Percentiles rank a stretch among this genome's conserved stretches.
Conservation (phyloP, 2,797 vertebrate genomes). For the Leptodactylus fallax region DNA sequence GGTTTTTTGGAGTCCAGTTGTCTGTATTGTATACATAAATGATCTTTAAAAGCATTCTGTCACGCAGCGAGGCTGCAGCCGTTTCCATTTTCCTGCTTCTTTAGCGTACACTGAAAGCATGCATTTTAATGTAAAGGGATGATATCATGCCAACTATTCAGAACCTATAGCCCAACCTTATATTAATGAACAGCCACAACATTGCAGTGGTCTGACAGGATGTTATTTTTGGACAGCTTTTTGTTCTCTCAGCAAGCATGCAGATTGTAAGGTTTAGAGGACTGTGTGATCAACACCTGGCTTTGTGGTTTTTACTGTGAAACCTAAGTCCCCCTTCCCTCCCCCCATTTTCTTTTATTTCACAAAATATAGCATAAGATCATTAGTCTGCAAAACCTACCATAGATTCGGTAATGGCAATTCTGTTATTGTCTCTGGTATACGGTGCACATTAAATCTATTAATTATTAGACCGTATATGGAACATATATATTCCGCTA, state of each 20-base stretch:
- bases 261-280: neutral
- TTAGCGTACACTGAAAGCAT: conserved; percentile 63
- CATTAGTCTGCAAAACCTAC: neutral
- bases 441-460: too few relatives aligned
- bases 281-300: neutral
- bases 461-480: too few relatives aligned
- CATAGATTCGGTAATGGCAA: too few relatives aligned
- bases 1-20: conserved; percentile 64
- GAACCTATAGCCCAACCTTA: conserved; percentile 28
- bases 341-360: neutral
- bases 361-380: neutral
- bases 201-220: conserved; percentile 63
- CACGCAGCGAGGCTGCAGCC: conserved; percentile 54
- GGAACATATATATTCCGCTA: neutral
- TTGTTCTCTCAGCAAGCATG: neutral
- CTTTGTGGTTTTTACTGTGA: too few relatives aligned
- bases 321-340: neutral
- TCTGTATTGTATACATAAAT: conserved; percentile 67
- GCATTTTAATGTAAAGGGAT: conserved; percentile 61
- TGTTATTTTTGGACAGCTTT: neutral
- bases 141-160: conserved; percentile 59
- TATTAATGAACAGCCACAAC: conserved; percentile 63
- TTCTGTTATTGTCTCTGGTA: too few relatives aligned
- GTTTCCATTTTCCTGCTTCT: conserved; percentile 60
- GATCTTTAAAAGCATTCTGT: conserved; percentile 32